Conservation (phyloP, 2,888 invertebrate species). For the Drosophila vallismaia region DNA sequence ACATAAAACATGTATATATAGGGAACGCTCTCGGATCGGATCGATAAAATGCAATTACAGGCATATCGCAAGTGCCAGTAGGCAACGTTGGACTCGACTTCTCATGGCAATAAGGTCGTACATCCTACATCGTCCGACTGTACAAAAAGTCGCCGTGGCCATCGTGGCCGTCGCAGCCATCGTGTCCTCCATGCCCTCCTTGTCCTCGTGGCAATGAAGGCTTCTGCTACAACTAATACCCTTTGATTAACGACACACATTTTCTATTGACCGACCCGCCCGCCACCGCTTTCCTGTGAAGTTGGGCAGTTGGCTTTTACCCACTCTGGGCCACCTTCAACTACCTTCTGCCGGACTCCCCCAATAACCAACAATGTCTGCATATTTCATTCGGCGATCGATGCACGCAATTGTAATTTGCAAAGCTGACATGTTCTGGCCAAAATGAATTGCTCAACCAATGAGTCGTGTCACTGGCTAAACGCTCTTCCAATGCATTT, state of each 20-base stretch:
- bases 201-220: conserved; percentile 63
- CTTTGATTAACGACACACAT: conserved; percentile 80
- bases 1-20: conserved; percentile 3
- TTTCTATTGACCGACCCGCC: conserved; percentile 73
- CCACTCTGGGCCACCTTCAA: background rate
- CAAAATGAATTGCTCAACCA: conserved; percentile 34
- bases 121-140: conserved; percentile 70
- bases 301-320: conserved; percentile 63
- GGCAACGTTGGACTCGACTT: conserved; percentile 55
- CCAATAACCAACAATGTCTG: conserved; percentile 59
- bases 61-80: conserved; percentile 77
- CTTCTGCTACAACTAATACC: conserved; percentile 78
- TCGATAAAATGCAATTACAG: conserved; percentile 81
- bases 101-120: conserved; percentile 74
- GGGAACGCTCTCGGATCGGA: conserved; percentile 66
- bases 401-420: conserved; percentile 72
- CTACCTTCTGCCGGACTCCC: background rate
- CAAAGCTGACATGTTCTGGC: conserved; percentile 67
- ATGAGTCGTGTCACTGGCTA: conserved; percentile 44
- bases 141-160: conserved; percentile 59
- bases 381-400: conserved; percentile 74
- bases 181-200: conserved; percentile 15
- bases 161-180: conserved; percentile 17
- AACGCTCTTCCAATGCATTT: conserved; percentile 45
- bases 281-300: conserved; percentile 51